These are phyloP conservation scores for Pangasius djambal DNA, from an alignment of 2,797 vertebrate species.

Conservation along the genomic window DNA sequence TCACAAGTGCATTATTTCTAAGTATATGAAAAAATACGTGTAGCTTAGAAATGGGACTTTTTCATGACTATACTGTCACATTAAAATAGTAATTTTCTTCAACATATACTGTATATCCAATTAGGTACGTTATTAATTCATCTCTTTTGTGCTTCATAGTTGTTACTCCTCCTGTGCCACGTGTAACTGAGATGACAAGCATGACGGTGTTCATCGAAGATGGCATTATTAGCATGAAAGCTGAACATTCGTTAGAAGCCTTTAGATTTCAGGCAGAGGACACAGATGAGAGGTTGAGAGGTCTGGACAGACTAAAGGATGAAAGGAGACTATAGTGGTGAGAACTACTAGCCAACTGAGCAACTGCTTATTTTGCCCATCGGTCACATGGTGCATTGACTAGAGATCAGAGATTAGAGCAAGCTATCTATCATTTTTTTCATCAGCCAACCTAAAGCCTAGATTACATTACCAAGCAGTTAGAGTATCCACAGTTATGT, in stretches of 20 bases:
- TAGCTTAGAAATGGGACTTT: neutral
- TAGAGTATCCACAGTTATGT: neutral
- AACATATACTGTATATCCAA: neutral
- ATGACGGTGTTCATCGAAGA: neutral
- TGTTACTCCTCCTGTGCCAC: neutral
- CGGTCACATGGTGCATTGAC: neutral
- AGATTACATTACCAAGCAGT: neutral
- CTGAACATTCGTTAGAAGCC: neutral
- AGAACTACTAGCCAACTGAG: neutral
- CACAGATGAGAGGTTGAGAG: neutral
- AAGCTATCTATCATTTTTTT: neutral
- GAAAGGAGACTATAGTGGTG: neutral
- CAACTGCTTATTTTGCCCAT: neutral
- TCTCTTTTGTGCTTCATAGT: neutral
- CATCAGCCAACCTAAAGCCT: neutral
- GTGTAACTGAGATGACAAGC: neutral
- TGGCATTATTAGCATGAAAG: neutral
- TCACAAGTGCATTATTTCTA: neutral
- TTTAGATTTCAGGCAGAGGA: neutral
- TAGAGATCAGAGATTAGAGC: neutral
- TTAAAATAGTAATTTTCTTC: neutral
- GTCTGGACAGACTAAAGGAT: neutral
- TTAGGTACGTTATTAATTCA: neutral
- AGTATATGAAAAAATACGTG: too few relatives aligned
- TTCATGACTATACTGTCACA: neutral